Base-by-base conservation (phyloP, 2,888 invertebrate genomes). In the Drosophila kokeensis region DNA sequence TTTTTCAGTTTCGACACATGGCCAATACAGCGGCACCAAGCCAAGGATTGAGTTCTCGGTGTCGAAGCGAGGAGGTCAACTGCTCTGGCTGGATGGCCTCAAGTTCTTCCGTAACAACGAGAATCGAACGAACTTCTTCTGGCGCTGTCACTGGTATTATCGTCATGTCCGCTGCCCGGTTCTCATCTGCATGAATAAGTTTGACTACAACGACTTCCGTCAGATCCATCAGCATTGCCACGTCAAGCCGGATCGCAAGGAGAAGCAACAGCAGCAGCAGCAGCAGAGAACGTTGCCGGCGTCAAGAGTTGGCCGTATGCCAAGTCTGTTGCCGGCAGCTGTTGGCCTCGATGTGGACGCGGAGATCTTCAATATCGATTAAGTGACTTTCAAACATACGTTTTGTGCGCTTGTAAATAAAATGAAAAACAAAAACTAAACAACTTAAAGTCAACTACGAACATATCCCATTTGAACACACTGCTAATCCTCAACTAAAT, bases 121-220 rank as follows among this genome's bases (percentile, higher is more conserved):
- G 75, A 93, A 93, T 80, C 91, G 93, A 10, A 92, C 92, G 8
- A 93, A 93, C 78, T 79, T 91, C 48, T 93, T 92, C 62, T 93
- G 93, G 93, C 91, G 93, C 49, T 93, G 93, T 38, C 93, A 93
- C 68, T 92, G 93, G 91, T 93, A 93, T 69, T 93, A 93, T 75
- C 89, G 93, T 0, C 91, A 91, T 30, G 91, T 92, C 18, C 90
- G 92, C 38, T 93, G 93, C 66, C 93, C 93, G 1, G 93, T 93
- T 0, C 76, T 93, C 27, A 93, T 93, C 58, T 93, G 92, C 72
- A 93, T 93, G 93, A 93, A 92, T 73, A 93, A 93, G 77, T 92
- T 79, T 57, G 90, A 93, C 76, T 81, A 86, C 10, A 91, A 76
- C 38, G 93, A 93, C 67, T 93, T 92, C 72, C 92, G 93, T 0